Conservation (phyloP, 2,888 invertebrate genomes). For the Apodemia duryi region DNA sequence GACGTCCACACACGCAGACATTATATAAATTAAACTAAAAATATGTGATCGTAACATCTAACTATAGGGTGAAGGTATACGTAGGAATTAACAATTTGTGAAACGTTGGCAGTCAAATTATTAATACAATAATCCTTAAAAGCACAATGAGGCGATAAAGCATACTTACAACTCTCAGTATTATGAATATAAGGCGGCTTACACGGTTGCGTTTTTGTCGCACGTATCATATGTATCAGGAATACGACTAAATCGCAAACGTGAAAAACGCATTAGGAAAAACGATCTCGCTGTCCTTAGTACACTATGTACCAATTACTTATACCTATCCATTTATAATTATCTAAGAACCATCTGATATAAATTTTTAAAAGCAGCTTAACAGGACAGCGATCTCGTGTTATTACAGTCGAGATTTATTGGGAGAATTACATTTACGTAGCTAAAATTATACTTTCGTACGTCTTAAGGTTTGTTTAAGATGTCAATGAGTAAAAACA, state of each 20-base stretch:
- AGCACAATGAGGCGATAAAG: slow-evolving; percentile 71
- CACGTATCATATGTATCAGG: neutral
- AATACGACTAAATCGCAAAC: neutral
- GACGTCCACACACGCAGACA: slow-evolving; percentile 39
- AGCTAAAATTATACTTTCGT: slow-evolving; percentile 25
- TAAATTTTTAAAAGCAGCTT: slow-evolving; percentile 52
- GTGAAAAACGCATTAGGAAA: neutral
- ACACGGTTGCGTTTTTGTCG: slow-evolving; percentile 1
- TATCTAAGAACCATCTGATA: slow-evolving; percentile 56
- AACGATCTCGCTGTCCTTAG: slow-evolving; percentile 41
- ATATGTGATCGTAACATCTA: slow-evolving; percentile 57
- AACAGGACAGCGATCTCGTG: slow-evolving; percentile 47
- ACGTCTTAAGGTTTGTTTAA: slow-evolving; percentile 15
- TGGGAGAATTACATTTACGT: slow-evolving; percentile 65
- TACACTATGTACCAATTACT: slow-evolving; percentile 28
- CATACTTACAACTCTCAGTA: slow-evolving; percentile 59
- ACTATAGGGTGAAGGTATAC: slow-evolving; percentile 58
- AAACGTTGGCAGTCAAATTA: slow-evolving; percentile 71
- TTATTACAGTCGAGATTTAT: slow-evolving; percentile 55
- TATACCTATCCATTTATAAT: slow-evolving; percentile 37
- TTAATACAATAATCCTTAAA: slow-evolving; percentile 57
- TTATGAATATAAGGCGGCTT: slow-evolving; percentile 4
- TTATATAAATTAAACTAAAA: slow-evolving; percentile 58
- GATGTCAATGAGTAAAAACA: slow-evolving; percentile 42
- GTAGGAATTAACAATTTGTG: slow-evolving; percentile 65